Conservation (phyloP, 2,888 invertebrate genomes). For the Cryptophagus acutangulus region DNA sequence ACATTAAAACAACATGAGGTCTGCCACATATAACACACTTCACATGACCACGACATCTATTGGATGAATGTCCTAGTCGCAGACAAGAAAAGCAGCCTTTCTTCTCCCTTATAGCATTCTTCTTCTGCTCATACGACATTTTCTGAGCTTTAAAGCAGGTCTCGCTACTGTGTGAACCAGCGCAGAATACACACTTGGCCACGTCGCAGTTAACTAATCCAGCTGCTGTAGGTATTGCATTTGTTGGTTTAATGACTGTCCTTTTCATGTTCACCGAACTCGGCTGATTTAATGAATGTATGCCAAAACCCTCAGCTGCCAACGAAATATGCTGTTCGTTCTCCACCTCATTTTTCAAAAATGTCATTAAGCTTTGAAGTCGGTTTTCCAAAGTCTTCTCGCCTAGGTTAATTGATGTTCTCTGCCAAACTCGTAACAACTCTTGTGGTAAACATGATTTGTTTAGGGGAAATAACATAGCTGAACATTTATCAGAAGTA, state of each 20-base stretch:
- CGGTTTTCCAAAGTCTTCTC: no score
- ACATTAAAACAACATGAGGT: not conserved
- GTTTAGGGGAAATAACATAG: conserved; percentile 34
- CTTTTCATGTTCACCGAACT: not conserved
- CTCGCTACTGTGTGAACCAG: not conserved
- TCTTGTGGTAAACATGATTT: conserved; percentile 33
- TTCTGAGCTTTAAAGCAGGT: conserved; percentile 1
- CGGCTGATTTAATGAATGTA: not conserved
- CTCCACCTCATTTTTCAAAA: conserved; percentile 8
- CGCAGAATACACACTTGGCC: conserved; percentile 10
- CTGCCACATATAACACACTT: conserved; percentile 1
- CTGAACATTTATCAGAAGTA: conserved; percentile 30
- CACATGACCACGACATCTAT: not conserved
- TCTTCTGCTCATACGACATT: not conserved
- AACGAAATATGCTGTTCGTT: conserved; percentile 4
- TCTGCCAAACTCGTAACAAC: conserved; percentile 28
- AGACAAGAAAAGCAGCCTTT: conserved; percentile 4
- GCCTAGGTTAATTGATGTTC: conserved; percentile 7
- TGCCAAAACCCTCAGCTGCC: conserved; percentile 3
- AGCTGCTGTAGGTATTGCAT: conserved; percentile 6
- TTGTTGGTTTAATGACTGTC: not conserved
- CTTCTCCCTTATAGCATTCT: not conserved
- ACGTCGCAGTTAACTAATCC: conserved; percentile 10
- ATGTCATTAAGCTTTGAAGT: conserved; percentile 16
- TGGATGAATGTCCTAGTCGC: not conserved